Conservation (phyloP, 2,797 vertebrate species). For the Cacajao melanocephalus region DNA sequence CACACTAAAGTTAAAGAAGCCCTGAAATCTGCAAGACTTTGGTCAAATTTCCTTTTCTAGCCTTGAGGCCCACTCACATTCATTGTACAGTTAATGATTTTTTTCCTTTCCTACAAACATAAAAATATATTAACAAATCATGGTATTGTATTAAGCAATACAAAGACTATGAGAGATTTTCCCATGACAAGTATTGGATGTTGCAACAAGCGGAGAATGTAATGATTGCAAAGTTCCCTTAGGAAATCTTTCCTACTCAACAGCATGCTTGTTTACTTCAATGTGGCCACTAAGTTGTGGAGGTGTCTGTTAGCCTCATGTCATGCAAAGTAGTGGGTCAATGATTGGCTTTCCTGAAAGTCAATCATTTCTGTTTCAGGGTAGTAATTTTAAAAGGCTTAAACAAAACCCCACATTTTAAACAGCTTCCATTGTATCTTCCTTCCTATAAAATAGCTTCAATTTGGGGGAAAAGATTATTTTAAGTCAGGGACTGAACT, state of each 20-base stretch:
- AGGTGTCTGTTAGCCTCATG: not conserved
- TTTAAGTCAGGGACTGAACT: not conserved
- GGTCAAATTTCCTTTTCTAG: slow-evolving; percentile 1
- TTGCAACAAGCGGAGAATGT: not conserved
- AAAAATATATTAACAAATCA: not conserved
- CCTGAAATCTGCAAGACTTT: not conserved
- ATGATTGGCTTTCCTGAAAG: not conserved
- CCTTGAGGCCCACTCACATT: not conserved
- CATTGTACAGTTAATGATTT: not conserved
- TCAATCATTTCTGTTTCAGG: not conserved
- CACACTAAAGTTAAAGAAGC: not conserved
- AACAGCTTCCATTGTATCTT: not conserved
- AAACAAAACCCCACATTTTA: not conserved
- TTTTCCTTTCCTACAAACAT: not conserved
- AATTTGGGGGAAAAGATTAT: not conserved
- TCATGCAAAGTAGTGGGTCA: not conserved
- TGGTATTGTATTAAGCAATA: not conserved
- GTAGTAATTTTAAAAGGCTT: not conserved
- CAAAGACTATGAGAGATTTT: not conserved
- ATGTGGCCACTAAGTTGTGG: not conserved
- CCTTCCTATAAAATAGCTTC: not conserved
- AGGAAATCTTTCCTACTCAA: not conserved
- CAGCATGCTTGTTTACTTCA: slow-evolving; percentile 19
- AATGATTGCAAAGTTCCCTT: not conserved
- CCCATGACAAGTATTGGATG: not conserved